Evolutionary conservation across 2,113 vertebrate genomes (phyloP), one percentile per base, ranked within the genome.

Genomic region (Hippocampus mohnikei): DNA sequence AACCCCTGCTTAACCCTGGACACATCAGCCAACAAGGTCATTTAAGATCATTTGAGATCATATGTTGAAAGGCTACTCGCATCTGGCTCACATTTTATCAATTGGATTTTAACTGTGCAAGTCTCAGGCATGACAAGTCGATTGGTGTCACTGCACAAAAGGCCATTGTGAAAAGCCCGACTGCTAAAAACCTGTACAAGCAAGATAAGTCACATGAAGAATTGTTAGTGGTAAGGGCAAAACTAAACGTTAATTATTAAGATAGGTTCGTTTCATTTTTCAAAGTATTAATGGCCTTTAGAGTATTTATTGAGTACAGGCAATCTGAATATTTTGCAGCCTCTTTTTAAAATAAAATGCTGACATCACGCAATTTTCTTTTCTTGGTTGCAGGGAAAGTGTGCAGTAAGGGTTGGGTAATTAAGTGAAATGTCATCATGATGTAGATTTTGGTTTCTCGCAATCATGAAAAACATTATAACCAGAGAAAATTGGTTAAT

Each of bases 11-110:
- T 91, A 91, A 91, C 88, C 90, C 44, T 48, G 77, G 70, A 87
- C 86, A 87, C 85, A 82, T 88, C 86, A 84, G 84, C 70, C 76
- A 73, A 77, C 70, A 77, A 81, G 66, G 81, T 84, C 80, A 85
- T 87, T 89, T 87, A 88, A 83, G 78, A 79, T 87, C 77, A 89
- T 87, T 87, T 81, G 85, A 87, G 88, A 83, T 88, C 63, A 68
- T 72, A 67, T 81, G 82, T 87, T 82, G 85, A 80, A 87, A 70
- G 80, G 72, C 60, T 16, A 72, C 42, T 46, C 67, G 82, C 88
- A 89, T 88, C 77, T 90, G 87, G 79, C 42, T 74, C 60, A 61
- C 60, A 70, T 82, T 87, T 84, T 71, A 63, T 16, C 68, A 82
- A 79, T 75, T 20, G 29, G 37, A 82, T 69, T 74, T 48, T 21